Conservation (phyloP, 2,797 vertebrate genomes). For the Dicrostonyx torquatus region DNA sequence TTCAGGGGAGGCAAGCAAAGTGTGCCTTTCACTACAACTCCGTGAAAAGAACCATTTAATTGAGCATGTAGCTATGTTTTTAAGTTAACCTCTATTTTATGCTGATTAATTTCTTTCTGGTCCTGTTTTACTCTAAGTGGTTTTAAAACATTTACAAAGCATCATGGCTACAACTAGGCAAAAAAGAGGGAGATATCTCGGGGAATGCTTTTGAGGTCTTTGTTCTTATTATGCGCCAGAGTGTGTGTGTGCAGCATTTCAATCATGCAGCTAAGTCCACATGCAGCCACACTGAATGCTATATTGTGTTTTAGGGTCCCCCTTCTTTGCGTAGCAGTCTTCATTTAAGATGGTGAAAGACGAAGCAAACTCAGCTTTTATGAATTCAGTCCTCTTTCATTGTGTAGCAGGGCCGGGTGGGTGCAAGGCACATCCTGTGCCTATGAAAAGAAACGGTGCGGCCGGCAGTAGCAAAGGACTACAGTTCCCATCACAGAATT, state of each 20-base stretch:
- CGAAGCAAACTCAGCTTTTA: slow-evolving; percentile 9
- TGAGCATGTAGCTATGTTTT: slow-evolving; percentile 16
- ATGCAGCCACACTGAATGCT: neutral
- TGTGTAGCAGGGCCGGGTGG: neutral
- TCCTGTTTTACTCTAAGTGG: neutral
- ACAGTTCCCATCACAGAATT: neutral
- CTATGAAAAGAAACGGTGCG: neutral
- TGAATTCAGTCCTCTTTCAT: neutral
- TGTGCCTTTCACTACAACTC: neutral
- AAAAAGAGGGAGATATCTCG: neutral
- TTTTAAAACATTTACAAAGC: neutral
- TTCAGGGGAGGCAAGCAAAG: slow-evolving; percentile 30
- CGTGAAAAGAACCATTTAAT: slow-evolving; percentile 18
- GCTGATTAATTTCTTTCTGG: neutral
- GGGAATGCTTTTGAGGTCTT: slow-evolving; percentile 61
- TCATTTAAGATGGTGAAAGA: slow-evolving; percentile 2
- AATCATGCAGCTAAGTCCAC: slow-evolving; percentile 1
- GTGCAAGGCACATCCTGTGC: neutral
- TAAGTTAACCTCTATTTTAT: slow-evolving; percentile 47
- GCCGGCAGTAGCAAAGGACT: neutral
- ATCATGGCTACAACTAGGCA: neutral
- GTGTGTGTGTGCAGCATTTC: neutral
- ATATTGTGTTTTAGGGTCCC: slow-evolving; percentile 21
- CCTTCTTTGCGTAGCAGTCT: neutral
- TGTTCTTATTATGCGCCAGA: slow-evolving; percentile 72